These are phyloP conservation scores for Drosophila seclusa DNA, from an alignment of 2,888 invertebrate genomes.

Conservation along the genomic window DNA sequence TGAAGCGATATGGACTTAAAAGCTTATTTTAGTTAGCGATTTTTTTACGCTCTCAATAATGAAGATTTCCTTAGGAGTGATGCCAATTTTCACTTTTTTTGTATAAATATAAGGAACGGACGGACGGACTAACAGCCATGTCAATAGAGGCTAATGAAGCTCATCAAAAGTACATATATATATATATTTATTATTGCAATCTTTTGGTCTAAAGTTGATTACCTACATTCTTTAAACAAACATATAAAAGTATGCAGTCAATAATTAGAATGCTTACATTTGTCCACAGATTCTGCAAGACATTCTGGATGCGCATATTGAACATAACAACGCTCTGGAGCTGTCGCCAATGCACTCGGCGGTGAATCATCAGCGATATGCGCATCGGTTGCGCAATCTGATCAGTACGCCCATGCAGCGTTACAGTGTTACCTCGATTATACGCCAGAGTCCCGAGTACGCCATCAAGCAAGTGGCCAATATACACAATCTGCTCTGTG, in stretches of 20 bases:
- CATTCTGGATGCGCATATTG: slow-evolving; percentile 78
- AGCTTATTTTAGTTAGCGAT: neutral
- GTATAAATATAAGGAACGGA: too few relatives aligned
- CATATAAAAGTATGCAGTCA: too few relatives aligned
- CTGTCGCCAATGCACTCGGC: slow-evolving; percentile 80
- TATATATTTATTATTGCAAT: neutral
- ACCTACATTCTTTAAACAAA: neutral
- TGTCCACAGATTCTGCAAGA: slow-evolving; percentile 77
- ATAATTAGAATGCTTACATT: rapidly evolving
- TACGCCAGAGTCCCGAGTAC: slow-evolving; percentile 77
- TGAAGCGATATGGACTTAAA: neutral
- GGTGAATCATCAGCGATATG: slow-evolving; percentile 60
- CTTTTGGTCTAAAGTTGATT: neutral
- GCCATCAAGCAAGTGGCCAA: slow-evolving; percentile 81
- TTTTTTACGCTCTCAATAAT: too few relatives aligned
- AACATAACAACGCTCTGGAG: slow-evolving; percentile 71
- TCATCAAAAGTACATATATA: neutral
- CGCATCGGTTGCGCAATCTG: slow-evolving; percentile 52
- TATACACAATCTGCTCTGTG: slow-evolving; percentile 82
- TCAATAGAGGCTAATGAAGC: too few relatives aligned
- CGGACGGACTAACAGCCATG: too few relatives aligned
- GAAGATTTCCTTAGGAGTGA: neutral
- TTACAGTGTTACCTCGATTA: slow-evolving; percentile 79
- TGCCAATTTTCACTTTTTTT: neutral
- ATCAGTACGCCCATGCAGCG: slow-evolving; percentile 69